Percentiles rank a stretch among this genome's conserved stretches.
phyloP scores from a whole-genome alignment of 2,797 vertebrate genomes.

The Neopelma chrysocephalum region DNA sequence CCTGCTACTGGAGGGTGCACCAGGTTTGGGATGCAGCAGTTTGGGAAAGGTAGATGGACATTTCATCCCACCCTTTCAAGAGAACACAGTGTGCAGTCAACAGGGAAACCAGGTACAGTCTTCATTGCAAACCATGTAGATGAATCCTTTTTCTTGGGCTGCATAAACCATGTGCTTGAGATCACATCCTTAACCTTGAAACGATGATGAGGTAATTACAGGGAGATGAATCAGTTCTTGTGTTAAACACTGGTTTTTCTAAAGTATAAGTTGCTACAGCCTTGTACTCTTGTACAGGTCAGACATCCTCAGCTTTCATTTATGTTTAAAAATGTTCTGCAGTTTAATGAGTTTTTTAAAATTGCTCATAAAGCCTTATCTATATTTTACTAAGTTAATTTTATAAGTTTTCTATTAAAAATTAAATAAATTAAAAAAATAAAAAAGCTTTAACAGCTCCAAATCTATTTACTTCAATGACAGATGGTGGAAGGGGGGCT shows the following conservation, averaged over 20 bases:
- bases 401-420: not conserved
- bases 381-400: not conserved
- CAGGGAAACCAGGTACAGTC: accelerated
- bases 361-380: not conserved
- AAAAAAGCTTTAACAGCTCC: not conserved
- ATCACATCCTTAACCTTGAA: not conserved
- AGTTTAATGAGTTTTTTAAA: not conserved
- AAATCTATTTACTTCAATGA: not conserved
- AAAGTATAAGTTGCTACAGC: not conserved
- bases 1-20: not conserved
- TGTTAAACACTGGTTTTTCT: not conserved
- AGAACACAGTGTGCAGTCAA: accelerated
- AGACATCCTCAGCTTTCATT: not conserved
- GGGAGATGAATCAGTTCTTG: not conserved
- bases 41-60: not conserved
- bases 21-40: accelerated
- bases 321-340: not conserved
- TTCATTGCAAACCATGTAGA: not conserved
- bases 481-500: not conserved
- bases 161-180: not conserved
- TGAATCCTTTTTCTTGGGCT: not conserved
- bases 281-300: not conserved
- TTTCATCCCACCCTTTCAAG: not conserved
- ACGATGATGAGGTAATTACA: not conserved
- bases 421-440: accelerated